Conservation (phyloP, 2,113 vertebrate species). For the Hippocampus barbouri region DNA sequence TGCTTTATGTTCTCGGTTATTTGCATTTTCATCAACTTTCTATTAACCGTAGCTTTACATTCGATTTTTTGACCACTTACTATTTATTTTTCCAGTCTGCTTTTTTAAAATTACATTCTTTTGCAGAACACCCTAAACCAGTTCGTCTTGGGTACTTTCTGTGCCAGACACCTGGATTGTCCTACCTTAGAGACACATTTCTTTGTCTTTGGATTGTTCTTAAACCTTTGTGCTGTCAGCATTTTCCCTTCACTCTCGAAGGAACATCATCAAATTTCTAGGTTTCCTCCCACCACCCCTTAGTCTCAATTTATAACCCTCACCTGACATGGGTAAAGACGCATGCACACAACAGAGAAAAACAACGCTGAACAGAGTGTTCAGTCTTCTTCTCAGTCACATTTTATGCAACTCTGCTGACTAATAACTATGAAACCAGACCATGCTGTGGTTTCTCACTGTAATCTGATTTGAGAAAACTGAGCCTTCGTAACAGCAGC, state of each 20-base stretch:
- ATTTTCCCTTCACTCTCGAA: slow-evolving; percentile 47
- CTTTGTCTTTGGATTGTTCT: slow-evolving; percentile 60
- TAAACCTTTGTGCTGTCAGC: slow-evolving; percentile 53
- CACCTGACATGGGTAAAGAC: slow-evolving; percentile 48
- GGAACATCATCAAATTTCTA: slow-evolving; percentile 64
- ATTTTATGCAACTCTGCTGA: slow-evolving; percentile 32
- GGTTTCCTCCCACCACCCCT: slow-evolving; percentile 43
- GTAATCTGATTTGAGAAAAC: slow-evolving; percentile 26
- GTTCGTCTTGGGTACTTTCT: slow-evolving; percentile 46
- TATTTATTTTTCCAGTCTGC: slow-evolving; percentile 31
- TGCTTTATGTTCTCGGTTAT: neutral
- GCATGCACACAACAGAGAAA: slow-evolving; percentile 26
- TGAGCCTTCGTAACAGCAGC: slow-evolving; percentile 14
- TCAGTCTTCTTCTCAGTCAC: slow-evolving; percentile 24
- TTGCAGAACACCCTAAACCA: slow-evolving; percentile 43
- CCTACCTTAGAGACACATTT: slow-evolving; percentile 49
- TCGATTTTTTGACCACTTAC: slow-evolving; percentile 24
- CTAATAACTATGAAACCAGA: slow-evolving; percentile 47
- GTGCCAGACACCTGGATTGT: slow-evolving; percentile 53
- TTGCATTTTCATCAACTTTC: slow-evolving; percentile 12
- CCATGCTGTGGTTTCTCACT: slow-evolving; percentile 31
- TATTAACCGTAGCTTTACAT: slow-evolving; percentile 11
- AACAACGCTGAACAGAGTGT: slow-evolving; percentile 27
- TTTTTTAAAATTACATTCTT: slow-evolving; percentile 42
- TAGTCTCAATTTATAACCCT: slow-evolving; percentile 7